Conservation (phyloP, 1,140 invertebrate species). For the Hypothenemus hampei region DNA sequence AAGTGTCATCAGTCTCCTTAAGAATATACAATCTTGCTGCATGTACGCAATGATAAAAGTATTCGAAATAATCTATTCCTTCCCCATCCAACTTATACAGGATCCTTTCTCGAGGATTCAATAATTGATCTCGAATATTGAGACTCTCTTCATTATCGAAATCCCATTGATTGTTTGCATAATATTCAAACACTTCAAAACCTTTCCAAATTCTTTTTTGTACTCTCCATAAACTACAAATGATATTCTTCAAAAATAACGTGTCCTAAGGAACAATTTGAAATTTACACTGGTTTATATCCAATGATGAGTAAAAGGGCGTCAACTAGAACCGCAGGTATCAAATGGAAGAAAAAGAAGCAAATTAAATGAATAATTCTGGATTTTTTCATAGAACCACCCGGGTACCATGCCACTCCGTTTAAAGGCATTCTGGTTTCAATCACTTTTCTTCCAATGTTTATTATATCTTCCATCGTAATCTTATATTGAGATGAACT, state of each 20-base stretch:
- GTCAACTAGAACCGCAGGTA: conserved; percentile 81
- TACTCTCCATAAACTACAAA: conserved; percentile 62
- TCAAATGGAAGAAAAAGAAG: conserved; percentile 75
- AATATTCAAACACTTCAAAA: conserved; percentile 81
- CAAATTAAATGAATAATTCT: conserved; percentile 71
- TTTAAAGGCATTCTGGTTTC: conserved; percentile 69
- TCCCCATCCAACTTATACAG: conserved; percentile 67
- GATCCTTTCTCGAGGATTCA: conserved; percentile 60
- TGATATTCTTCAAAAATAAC: background rate
- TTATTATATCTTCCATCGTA: conserved; percentile 76
- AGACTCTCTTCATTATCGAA: conserved; percentile 62
- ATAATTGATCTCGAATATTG: conserved; percentile 50
- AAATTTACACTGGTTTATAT: conserved; percentile 76
- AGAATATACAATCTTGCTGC: conserved; percentile 71
- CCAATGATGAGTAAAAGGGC: conserved; percentile 67
- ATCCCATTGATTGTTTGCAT: conserved; percentile 81
- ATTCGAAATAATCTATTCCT: conserved; percentile 64
- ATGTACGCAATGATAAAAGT: conserved; percentile 68
- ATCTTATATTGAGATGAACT: conserved; percentile 76
- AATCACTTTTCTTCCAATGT: conserved; percentile 71
- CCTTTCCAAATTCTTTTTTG: conserved; percentile 74
- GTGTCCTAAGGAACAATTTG: too few relatives aligned
- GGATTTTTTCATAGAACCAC: conserved; percentile 81
- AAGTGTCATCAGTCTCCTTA: conserved; percentile 75
- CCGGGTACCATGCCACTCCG: conserved; percentile 81